phyloP scores from a whole-genome alignment of 2,888 invertebrate genomes.

The Drosophila paramelanica region DNA sequence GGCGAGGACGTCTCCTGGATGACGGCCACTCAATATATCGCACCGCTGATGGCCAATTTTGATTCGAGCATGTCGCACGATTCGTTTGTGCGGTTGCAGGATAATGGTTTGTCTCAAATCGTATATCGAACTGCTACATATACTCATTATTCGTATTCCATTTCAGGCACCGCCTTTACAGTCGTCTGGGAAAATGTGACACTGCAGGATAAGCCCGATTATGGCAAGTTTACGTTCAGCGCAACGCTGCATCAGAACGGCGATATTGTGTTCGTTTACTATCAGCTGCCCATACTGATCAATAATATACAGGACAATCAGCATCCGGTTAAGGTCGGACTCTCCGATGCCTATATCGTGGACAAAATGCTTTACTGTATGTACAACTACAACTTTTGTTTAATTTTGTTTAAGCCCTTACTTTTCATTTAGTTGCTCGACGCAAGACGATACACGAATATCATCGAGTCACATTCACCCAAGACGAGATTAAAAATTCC shows the following conservation, averaged over 20 bases:
- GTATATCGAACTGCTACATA: slow-evolving; percentile 71
- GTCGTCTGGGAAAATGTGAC: slow-evolving; percentile 97
- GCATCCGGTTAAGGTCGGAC: slow-evolving; percentile 98
- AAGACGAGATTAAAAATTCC: slow-evolving; percentile 90
- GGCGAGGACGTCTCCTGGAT: slow-evolving; percentile 98
- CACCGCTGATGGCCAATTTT: slow-evolving; percentile 99
- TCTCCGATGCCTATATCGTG: slow-evolving; percentile 98
- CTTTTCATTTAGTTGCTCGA: slow-evolving; percentile 89
- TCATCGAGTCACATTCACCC: slow-evolving; percentile 93
- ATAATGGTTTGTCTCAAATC: slow-evolving; percentile 89
- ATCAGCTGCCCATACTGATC: slow-evolving; percentile 91
- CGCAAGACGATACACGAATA: slow-evolving; percentile 99
- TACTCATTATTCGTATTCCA: too few relatives aligned
- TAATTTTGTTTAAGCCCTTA: slow-evolving; percentile 53
- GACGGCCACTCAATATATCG: slow-evolving; percentile 99
- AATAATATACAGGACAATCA: slow-evolving; percentile 91
- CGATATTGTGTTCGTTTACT: slow-evolving; percentile 96
- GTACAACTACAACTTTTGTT: not conserved
- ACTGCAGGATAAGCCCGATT: slow-evolving; percentile 91
- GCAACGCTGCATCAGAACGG: slow-evolving; percentile 94
- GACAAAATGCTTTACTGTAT: slow-evolving; percentile 93
- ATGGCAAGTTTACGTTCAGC: slow-evolving; percentile 96
- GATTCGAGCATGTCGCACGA: slow-evolving; percentile 93
- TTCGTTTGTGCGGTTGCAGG: slow-evolving; percentile 92
- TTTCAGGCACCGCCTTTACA: slow-evolving; percentile 92